Evolutionary conservation across 2,888 invertebrate genomes (phyloP), one percentile per base, ranked within the genome.

Genomic region (Meteorus cinctellus): DNA sequence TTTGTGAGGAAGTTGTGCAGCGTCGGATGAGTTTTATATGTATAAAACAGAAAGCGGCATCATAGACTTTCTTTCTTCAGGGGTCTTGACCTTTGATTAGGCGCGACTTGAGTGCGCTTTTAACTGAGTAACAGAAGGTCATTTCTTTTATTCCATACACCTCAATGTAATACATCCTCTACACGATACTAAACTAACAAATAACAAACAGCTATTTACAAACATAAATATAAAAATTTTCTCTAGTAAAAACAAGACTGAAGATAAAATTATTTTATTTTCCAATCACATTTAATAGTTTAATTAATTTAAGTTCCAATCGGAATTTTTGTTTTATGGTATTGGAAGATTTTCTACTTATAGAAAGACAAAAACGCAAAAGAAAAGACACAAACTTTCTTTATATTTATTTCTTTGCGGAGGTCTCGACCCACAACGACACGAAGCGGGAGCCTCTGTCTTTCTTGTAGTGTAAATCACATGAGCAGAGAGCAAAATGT

Each of bases 21-120:
- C 31, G 24, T 55, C 16, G 67, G 29, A 45, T 67, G 19, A 16
- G 31, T 31, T 68, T 12, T 41, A 41, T 68, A 48, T 51, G 24
- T 79, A 75, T 72, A 77, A 73, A 80, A 72, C 79, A 75, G 78
- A 79, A 78, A 80, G 77, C 74, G 72, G 55, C 67, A 51, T 55
- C 59, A 48, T 68, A 29, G 72, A 79, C 79, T 79, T 79, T 79
- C 77, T 77, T 78, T 71, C 60, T 55, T 36, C 14, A 12, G 68
- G 59, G 78, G 77, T 78, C 78, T 71, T 77, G 79, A 79, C 76
- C 77, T 69, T 71, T 80, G 78, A 79, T 76, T 76, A 72, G 72
- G 48, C 31, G 60, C 59, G 51, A 62, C 48, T 55, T 55, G 55
- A 19, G 8, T 8, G 24, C 55, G 10, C 14, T 41, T 65, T 24